Evolutionary conservation across 2,797 vertebrate species (phyloP).

Genomic region (Cynodonichthys magdalenae): DNA sequence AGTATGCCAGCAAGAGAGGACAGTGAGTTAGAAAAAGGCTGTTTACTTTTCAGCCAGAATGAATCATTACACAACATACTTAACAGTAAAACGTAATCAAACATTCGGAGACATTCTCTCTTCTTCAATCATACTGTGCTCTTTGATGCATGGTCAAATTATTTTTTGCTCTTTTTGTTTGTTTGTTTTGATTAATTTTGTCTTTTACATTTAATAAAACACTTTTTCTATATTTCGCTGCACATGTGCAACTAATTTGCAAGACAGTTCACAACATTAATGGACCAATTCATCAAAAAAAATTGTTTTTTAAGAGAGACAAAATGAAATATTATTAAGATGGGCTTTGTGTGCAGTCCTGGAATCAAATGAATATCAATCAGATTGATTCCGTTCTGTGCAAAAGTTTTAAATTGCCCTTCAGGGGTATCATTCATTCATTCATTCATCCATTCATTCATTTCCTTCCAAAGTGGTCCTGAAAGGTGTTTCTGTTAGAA

Average conservation of each 20-base stretch:
- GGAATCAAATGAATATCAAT: slow-evolving; percentile 4
- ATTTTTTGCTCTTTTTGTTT: neutral
- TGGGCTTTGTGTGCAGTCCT: neutral
- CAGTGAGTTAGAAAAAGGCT: no score
- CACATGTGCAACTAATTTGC: neutral
- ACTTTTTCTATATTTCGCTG: neutral
- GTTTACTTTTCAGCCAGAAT: no score
- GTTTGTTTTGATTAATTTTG: neutral
- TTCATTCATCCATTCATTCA: no score
- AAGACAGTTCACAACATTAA: neutral
- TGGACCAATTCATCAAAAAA: neutral
- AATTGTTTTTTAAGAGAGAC: neutral
- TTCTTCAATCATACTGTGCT: neutral
- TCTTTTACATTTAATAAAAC: neutral
- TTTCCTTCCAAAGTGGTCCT: no score
- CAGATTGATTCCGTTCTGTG: neutral
- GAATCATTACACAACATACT: no score
- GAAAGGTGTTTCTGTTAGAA: no score
- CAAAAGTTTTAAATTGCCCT: no score
- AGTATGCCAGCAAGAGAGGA: no score
- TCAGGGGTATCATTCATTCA: no score
- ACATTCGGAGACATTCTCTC: no score
- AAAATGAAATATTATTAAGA: neutral
- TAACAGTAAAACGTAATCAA: no score
- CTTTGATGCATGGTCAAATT: neutral